Evolutionary conservation across 2,888 invertebrate species (phyloP).

Genomic region (Apotomis capreana): DNA sequence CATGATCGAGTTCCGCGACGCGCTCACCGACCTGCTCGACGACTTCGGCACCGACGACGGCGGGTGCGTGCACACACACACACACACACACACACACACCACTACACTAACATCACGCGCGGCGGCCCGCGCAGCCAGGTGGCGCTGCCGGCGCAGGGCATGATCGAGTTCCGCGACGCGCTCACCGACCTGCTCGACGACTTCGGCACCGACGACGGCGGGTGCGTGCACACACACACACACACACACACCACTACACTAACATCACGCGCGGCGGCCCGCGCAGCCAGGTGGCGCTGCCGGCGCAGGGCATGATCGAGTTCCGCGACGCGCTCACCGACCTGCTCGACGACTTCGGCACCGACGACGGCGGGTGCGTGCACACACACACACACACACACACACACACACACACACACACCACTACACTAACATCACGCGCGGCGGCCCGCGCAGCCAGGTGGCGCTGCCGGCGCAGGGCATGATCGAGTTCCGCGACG

Average conservation of each 20-base stretch:
- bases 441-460: background rate
- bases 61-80: slow-evolving; percentile 77
- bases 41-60: slow-evolving; percentile 97
- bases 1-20: slow-evolving; percentile 99
- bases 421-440: no score
- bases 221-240: slow-evolving; percentile 68
- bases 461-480: no score
- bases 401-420: no score
- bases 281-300: slow-evolving; percentile 97
- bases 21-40: slow-evolving; percentile 97
- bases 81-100: background rate
- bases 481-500: no score
- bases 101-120: slow-evolving; percentile 95
- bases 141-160: slow-evolving; percentile 99
- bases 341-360: slow-evolving; percentile 96
- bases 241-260: background rate
- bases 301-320: slow-evolving; percentile 99
- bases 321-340: slow-evolving; percentile 99
- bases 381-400: background rate
- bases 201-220: slow-evolving; percentile 96
- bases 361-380: slow-evolving; percentile 92
- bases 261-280: slow-evolving; percentile 95
- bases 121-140: slow-evolving; percentile 96
- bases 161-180: slow-evolving; percentile 99
- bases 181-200: slow-evolving; percentile 98